Percentiles rank a stretch among this genome's conserved stretches.
phyloP scores from a whole-genome alignment of 1,140 invertebrate species.

The Cyclargus thomasi region DNA sequence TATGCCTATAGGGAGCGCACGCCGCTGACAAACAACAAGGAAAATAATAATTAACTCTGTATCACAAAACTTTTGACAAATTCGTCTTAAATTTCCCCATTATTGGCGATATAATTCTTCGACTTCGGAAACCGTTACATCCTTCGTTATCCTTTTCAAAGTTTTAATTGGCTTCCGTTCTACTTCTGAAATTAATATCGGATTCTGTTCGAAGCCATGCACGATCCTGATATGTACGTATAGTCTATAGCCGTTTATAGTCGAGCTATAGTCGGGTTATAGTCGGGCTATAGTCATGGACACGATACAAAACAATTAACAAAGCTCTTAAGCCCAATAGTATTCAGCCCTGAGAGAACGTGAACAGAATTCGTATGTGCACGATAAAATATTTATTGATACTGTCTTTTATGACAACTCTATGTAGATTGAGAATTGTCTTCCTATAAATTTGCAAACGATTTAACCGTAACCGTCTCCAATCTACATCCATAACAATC shows the following conservation, averaged over 20 bases:
- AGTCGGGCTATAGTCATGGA: neutral
- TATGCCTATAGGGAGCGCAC: no score
- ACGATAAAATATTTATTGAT: neutral
- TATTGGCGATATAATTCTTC: conserved; percentile 46
- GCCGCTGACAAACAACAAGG: no score
- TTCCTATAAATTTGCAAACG: no score
- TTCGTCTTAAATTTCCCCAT: conserved; percentile 14
- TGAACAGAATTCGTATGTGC: neutral
- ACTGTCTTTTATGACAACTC: no score
- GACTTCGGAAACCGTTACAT: conserved; percentile 49
- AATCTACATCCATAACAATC: no score
- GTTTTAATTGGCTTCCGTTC: conserved; percentile 58
- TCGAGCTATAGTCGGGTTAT: neutral
- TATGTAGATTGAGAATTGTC: no score
- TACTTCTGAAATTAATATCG: conserved; percentile 58
- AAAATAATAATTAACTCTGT: no score
- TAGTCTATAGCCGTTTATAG: neutral
- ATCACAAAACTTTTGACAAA: conserved; percentile 1
- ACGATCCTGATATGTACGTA: conserved; percentile 6
- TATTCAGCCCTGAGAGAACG: neutral
- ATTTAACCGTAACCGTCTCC: no score
- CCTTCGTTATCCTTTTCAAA: conserved; percentile 42
- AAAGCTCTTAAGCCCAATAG: neutral
- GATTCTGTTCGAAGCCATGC: conserved; percentile 29
- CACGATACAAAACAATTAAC: conserved; percentile 9